phyloP scores from a whole-genome alignment of 2,888 invertebrate genomes.

The Dasysyrphus tricinctus region DNA sequence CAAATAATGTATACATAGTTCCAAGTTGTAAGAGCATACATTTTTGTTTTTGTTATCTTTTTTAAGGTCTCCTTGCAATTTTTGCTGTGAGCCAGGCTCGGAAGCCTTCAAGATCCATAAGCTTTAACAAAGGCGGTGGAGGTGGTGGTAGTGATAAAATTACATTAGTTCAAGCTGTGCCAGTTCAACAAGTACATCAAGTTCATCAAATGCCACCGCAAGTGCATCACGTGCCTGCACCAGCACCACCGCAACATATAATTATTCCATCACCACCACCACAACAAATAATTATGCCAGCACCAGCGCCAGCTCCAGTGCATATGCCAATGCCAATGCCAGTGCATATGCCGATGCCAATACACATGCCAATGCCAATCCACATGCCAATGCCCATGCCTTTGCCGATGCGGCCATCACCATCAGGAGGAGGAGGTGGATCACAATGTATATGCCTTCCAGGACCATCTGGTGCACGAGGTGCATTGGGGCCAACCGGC shows the following conservation, averaged over 20 bases:
- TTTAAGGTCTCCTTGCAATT: constrained; percentile 48
- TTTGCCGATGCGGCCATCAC: neutral
- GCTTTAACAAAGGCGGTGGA: constrained; percentile 12
- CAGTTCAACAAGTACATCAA: neutral
- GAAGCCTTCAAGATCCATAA: constrained; percentile 35
- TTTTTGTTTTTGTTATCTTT: neutral
- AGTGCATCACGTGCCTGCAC: neutral
- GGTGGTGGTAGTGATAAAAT: neutral
- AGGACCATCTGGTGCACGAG: constrained; percentile 44
- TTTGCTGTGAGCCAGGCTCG: constrained; percentile 35
- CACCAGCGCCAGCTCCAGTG: neutral
- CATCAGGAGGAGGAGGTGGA: neutral
- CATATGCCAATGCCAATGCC: constrained; percentile 1
- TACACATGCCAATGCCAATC: constrained; percentile 3
- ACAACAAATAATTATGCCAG: neutral
- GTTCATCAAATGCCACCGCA: neutral
- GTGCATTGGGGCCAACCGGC: constrained; percentile 26
- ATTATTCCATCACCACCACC: neutral
- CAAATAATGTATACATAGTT: neutral
- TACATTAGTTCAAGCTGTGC: neutral
- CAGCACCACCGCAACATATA: neutral
- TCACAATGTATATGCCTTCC: constrained; percentile 52
- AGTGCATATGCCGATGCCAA: neutral
- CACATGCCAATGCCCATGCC: neutral
- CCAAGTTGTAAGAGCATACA: neutral